Conservation (phyloP, 2,888 invertebrate genomes). For the Agrochola litura region DNA sequence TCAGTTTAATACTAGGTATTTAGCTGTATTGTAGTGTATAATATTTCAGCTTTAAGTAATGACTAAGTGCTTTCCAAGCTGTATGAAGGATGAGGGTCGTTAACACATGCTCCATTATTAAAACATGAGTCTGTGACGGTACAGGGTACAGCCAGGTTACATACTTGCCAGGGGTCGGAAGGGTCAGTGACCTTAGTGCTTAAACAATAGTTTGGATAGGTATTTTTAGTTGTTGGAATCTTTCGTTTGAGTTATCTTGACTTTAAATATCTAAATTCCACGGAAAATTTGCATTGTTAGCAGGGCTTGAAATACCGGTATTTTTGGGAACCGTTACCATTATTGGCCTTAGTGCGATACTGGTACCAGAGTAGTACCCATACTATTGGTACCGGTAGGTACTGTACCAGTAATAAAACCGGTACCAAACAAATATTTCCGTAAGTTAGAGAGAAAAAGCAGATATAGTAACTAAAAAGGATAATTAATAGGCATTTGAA, state of each 20-base stretch:
- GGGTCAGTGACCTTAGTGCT: conserved; percentile 9
- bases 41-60: conserved; percentile 5
- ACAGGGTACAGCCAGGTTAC: neutral
- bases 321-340: no score
- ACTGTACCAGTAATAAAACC: no score
- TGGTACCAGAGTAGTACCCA: no score
- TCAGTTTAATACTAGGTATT: neutral
- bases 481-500: no score
- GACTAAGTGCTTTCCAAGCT: conserved; percentile 33
- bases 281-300: neutral
- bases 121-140: conserved; percentile 25
- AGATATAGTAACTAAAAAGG: no score
- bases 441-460: no score
- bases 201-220: neutral
- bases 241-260: neutral
- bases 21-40: neutral
- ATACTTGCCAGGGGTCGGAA: conserved; percentile 3
- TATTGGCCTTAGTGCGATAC: no score
- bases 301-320: no score
- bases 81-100: conserved; percentile 26
- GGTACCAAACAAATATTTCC: no score
- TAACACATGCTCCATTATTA: conserved; percentile 39
- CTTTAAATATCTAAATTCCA: neutral
- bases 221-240: neutral
- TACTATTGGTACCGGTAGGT: no score